Percentiles rank a stretch among this genome's conserved stretches.
phyloP scores from a whole-genome alignment of 2,113 vertebrate species.

The Dasypus novemcinctus region DNA sequence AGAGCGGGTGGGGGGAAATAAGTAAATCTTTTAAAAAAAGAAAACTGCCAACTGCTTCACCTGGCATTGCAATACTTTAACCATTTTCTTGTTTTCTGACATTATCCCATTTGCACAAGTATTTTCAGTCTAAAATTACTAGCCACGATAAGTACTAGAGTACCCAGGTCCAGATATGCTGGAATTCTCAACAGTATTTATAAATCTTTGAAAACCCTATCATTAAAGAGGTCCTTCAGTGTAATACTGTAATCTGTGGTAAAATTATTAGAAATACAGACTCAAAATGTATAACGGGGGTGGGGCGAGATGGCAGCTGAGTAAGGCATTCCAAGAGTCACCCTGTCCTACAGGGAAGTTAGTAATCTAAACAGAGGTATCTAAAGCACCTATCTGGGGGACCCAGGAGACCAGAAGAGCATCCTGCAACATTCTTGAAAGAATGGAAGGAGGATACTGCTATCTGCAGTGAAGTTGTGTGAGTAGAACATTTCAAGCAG shows the following conservation, averaged over 20 bases:
- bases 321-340: too few species aligned
- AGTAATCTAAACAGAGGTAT: too few species aligned
- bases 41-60: neutral
- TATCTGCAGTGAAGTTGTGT: too few species aligned
- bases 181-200: constrained; percentile 13
- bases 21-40: neutral
- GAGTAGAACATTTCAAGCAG: too few species aligned
- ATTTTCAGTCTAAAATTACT: constrained; percentile 29
- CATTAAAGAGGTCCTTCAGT: neutral
- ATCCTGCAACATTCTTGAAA: too few species aligned
- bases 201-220: neutral
- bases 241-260: neutral
- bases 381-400: too few species aligned
- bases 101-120: neutral
- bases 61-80: neutral
- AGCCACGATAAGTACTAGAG: neutral
- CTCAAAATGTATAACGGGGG: neutral
- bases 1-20: too few species aligned
- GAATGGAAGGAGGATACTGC: too few species aligned
- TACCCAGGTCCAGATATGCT: neutral
- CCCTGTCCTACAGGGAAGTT: too few species aligned
- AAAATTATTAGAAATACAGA: constrained; percentile 18
- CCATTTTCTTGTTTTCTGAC: neutral
- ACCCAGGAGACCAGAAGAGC: too few species aligned
- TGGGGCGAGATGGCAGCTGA: too few species aligned